Evolutionary conservation across 2,888 invertebrate genomes (phyloP).

Genomic region (Litoditis marina): DNA sequence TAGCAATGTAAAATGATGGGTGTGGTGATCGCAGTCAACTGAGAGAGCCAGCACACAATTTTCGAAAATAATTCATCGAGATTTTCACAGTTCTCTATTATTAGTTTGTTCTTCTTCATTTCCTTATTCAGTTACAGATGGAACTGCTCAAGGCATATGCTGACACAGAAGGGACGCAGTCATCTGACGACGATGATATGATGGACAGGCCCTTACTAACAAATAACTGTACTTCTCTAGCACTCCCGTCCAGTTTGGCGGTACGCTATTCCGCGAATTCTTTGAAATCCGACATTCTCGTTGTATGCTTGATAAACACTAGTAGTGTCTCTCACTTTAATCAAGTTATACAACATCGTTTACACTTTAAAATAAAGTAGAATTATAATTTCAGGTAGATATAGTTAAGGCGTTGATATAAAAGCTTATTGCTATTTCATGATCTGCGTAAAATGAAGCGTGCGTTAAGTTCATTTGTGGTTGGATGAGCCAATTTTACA

Average conservation of each 20-base stretch:
- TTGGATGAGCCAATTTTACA: no score
- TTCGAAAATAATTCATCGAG: no score
- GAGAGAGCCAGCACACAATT: no score
- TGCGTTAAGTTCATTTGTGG: no score
- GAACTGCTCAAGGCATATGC: slow-evolving; percentile 29
- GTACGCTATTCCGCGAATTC: slow-evolving; percentile 11
- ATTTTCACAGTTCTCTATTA: neutral
- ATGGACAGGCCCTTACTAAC: neutral
- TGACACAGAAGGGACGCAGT: slow-evolving; percentile 28
- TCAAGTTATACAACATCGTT: no score
- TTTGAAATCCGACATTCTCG: no score
- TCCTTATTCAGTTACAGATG: slow-evolving; percentile 18
- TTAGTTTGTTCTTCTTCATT: neutral
- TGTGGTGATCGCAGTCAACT: no score
- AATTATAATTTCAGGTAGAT: neutral
- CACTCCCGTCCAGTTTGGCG: slow-evolving; percentile 5
- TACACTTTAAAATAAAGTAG: no score
- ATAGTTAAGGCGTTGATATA: neutral
- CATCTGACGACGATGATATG: slow-evolving; percentile 26
- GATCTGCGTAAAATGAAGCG: no score
- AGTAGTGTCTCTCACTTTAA: no score
- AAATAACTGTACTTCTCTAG: slow-evolving; percentile 4
- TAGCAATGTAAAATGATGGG: no score
- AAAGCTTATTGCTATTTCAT: neutral
- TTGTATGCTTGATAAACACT: no score